Conservation (phyloP, 2,888 invertebrate species). For the Drosophila lacicola region DNA sequence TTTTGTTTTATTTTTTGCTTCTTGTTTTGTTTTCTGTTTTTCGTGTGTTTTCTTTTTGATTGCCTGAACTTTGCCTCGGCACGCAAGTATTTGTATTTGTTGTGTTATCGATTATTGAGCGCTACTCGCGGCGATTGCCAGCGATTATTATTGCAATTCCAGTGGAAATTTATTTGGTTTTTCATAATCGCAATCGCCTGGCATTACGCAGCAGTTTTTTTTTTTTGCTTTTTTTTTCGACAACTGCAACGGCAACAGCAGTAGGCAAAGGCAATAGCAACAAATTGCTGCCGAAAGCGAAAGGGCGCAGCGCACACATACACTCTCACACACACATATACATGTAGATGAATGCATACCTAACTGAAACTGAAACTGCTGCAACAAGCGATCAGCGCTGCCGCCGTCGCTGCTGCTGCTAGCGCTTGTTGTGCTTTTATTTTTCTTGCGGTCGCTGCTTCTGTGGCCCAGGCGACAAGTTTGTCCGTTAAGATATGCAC, state of each 20-base stretch:
- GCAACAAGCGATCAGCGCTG: conserved; percentile 45
- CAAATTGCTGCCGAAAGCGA: conserved; percentile 74
- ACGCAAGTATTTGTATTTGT: conserved; percentile 17
- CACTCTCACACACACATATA: conserved; percentile 10
- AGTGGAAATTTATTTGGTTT: conserved; percentile 35
- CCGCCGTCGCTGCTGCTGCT: conserved; percentile 24
- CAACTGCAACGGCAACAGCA: conserved; percentile 26
- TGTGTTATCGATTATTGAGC: conserved; percentile 53
- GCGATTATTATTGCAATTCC: conserved; percentile 42
- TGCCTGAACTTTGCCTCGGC: conserved; percentile 54
- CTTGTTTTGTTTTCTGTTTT: conserved; percentile 19
- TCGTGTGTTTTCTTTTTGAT: conserved; percentile 31
- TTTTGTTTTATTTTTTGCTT: conserved; percentile 16
- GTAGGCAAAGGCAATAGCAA: conserved; percentile 34
- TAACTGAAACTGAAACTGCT: conserved; percentile 57
- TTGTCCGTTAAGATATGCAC: conserved; percentile 40
- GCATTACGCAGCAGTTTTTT: conserved; percentile 56
- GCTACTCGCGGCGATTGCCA: conserved; percentile 6
- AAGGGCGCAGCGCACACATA: conserved; percentile 65
- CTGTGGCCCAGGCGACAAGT: conserved; percentile 61
- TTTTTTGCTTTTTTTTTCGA: conserved; percentile 24
- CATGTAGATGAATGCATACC: conserved; percentile 3
- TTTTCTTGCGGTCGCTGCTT: conserved; percentile 47
- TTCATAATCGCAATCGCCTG: conserved; percentile 36
- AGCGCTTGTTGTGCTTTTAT: conserved; percentile 43